phyloP scores from a whole-genome alignment of 2,113 vertebrate species.

The Thunnus thynnus region DNA sequence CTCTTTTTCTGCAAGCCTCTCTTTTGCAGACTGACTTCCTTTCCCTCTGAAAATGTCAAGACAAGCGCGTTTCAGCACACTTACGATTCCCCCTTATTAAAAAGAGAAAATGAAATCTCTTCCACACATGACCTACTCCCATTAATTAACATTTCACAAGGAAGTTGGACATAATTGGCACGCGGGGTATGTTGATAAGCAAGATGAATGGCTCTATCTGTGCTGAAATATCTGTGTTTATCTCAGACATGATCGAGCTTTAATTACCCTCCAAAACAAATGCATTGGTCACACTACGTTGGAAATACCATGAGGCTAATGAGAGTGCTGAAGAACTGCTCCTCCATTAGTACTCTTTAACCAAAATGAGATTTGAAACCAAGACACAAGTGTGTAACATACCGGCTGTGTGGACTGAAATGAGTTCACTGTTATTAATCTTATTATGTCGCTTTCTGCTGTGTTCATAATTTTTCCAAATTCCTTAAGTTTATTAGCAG shows the following conservation, averaged over 20 bases:
- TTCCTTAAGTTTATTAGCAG: constrained; percentile 34
- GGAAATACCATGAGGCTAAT: constrained; percentile 19
- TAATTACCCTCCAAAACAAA: constrained; percentile 54
- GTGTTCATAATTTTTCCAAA: not conserved
- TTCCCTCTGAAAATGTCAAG: constrained; percentile 23
- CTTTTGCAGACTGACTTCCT: not conserved
- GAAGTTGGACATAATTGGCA: constrained; percentile 35
- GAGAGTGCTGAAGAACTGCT: constrained; percentile 10
- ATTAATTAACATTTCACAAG: constrained; percentile 51
- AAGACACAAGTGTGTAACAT: not conserved
- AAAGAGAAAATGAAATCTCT: constrained; percentile 39
- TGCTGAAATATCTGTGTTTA: constrained; percentile 47
- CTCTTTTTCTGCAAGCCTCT: not conserved
- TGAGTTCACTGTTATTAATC: constrained; percentile 9
- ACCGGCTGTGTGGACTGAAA: constrained; percentile 25
- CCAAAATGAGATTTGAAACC: constrained; percentile 48
- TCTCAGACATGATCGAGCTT: constrained; percentile 37
- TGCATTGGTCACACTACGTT: constrained; percentile 24
- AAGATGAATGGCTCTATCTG: constrained; percentile 38
- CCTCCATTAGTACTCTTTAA: constrained; percentile 41
- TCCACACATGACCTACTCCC: constrained; percentile 27
- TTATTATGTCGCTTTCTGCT: constrained; percentile 11
- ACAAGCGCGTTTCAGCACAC: constrained; percentile 8
- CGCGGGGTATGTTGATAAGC: constrained; percentile 33
- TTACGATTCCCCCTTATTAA: constrained; percentile 21